These are phyloP conservation scores for Caprella mutica DNA, from an alignment of 2,888 invertebrate genomes.

Conservation along the genomic window DNA sequence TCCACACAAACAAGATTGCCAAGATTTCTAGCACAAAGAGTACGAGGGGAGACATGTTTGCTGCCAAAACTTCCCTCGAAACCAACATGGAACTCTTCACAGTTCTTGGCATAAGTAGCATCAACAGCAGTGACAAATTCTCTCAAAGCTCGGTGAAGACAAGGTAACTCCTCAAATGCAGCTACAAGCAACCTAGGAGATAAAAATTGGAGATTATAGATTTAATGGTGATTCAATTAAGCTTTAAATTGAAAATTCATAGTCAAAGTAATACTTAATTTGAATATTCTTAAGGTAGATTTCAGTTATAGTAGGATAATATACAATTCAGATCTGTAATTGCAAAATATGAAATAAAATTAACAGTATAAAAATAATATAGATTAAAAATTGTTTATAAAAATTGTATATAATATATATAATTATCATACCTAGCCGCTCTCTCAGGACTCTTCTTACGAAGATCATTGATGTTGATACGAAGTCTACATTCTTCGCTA, in stretches of 20 bases:
- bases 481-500: slow-evolving; percentile 62
- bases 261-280: no score
- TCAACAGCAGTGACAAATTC: slow-evolving; percentile 76
- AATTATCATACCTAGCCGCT: slow-evolving; percentile 48
- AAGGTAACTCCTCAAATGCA: slow-evolving; percentile 82
- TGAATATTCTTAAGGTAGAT: no score
- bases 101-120: slow-evolving; percentile 62
- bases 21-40: slow-evolving; percentile 69
- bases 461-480: slow-evolving; percentile 88
- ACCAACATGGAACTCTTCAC: slow-evolving; percentile 81
- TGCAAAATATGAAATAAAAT: no score
- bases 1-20: slow-evolving; percentile 94
- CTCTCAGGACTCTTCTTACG: slow-evolving; percentile 70
- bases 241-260: no score
- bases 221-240: no score
- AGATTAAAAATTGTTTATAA: no score
- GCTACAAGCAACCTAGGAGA: slow-evolving; percentile 66
- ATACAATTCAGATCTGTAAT: no score
- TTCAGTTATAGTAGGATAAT: no score
- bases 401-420: neutral
- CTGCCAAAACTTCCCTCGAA: slow-evolving; percentile 96
- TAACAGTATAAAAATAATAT: no score
- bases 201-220: no score
- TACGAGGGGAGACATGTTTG: slow-evolving; percentile 91
- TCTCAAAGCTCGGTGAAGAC: slow-evolving; percentile 81